Percentiles rank a stretch among this genome's conserved stretches.
phyloP scores from a whole-genome alignment of 1,140 invertebrate genomes.

The Monochamus saltuarius region DNA sequence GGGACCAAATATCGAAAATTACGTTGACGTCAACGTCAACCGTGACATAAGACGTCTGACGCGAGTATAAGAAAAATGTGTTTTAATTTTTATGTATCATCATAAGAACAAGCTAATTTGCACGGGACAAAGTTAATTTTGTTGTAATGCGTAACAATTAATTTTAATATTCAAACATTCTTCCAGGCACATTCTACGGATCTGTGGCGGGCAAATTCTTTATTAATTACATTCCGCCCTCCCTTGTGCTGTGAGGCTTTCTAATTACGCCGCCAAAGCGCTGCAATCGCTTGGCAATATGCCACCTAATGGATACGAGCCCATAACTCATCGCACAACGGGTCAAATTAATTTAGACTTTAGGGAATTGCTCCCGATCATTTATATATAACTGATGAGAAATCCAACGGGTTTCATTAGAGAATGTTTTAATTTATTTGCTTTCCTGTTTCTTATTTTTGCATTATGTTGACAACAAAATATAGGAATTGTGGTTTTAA shows the following conservation, averaged over 20 bases:
- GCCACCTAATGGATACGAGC: slow-evolving; percentile 46
- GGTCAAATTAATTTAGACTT: slow-evolving; percentile 46
- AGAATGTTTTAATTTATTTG: too few relatives aligned
- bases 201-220: slow-evolving; percentile 39
- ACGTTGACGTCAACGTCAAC: too few relatives aligned
- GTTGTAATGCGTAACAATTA: slow-evolving; percentile 25
- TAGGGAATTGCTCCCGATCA: slow-evolving; percentile 34
- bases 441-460: too few relatives aligned
- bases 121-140: neutral
- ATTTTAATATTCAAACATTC: slow-evolving; percentile 30
- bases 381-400: neutral
- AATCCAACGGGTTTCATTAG: too few relatives aligned
- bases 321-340: slow-evolving; percentile 44
- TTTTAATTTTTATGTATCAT: too few relatives aligned
- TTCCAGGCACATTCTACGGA: slow-evolving; percentile 19
- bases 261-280: slow-evolving; percentile 46
- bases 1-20: too few relatives aligned
- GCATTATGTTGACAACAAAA: too few relatives aligned
- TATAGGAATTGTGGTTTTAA: too few relatives aligned
- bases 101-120: too few relatives aligned
- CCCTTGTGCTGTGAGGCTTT: slow-evolving; percentile 34
- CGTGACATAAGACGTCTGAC: too few relatives aligned
- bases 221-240: slow-evolving; percentile 45
- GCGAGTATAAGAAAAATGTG: too few relatives aligned
- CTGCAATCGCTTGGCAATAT: slow-evolving; percentile 46